Evolutionary conservation across 2,888 invertebrate species (phyloP), one percentile per base, ranked within the genome.

Genomic region (Oxystoma pomonae): DNA sequence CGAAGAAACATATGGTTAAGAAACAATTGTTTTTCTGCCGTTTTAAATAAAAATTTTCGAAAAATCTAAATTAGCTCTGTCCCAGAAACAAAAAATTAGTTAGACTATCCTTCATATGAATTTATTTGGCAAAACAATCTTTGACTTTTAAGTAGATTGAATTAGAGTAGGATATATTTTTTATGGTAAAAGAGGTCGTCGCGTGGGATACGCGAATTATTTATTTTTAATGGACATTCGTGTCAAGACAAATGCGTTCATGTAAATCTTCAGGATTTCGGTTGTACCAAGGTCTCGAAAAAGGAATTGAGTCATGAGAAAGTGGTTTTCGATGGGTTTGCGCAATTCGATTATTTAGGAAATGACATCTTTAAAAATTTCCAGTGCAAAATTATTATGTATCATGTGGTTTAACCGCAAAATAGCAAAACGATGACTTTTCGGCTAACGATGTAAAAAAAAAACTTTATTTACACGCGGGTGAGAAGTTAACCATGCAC

Each of bases 1-100:
- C 3, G 12, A 35, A 21, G 35, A 58, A 65, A 65, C 62, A 65
- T 65, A 65, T 65, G 65, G 57, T 65, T 50, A 7, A 51, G 59
- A 61, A 65, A 20, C 35, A 51, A 35, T 12, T 35, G 12, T 35
- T 3, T 7, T 12, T 35, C 3, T 35, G 35, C 35, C 35, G 35
- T 12, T 35, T 35, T 7, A 35, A 7, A 3, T 35, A 35, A 12
- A n/a, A 3, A 35, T 35, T 35, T 35, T 35, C 12, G 35, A 35
- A 35, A 35, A 35, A 35, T n/a, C n/a, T n/a, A n/a, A n/a, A n/a
- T n/a, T n/a, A n/a, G n/a, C n/a, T n/a, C n/a, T n/a, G n/a, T n/a
- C n/a, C n/a, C n/a, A n/a, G n/a, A n/a, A n/a, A n/a, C n/a, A n/a
- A n/a, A n/a, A n/a, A n/a, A n/a, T n/a, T n/a, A n/a, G n/a, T n/a